These are phyloP conservation scores for Sebastolobus altivelis DNA, from an alignment of 2,797 vertebrate genomes.

Conservation along the genomic window DNA sequence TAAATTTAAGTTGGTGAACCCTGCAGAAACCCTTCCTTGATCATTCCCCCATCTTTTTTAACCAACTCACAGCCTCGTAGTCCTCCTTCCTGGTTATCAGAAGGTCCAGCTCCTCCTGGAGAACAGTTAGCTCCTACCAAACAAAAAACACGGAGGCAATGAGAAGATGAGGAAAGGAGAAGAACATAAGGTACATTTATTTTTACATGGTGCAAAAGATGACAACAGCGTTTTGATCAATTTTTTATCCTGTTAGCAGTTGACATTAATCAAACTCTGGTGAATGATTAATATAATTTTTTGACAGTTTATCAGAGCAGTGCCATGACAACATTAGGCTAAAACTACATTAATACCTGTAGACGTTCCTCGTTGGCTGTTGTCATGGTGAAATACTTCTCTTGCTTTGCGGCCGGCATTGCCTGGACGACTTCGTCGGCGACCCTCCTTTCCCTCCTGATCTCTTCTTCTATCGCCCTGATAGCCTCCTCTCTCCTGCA, in stretches of 20 bases:
- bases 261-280: not conserved
- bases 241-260: not conserved
- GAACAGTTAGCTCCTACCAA: constrained; percentile 87
- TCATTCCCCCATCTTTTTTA: not conserved
- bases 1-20: not conserved
- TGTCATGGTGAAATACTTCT: constrained; percentile 91
- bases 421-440: constrained; percentile 92
- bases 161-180: not conserved
- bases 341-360: constrained; percentile 83
- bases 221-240: no score
- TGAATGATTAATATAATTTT: not conserved
- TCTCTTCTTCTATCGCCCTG: constrained; percentile 88
- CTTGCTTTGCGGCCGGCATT: constrained; percentile 90
- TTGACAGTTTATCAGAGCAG: not conserved
- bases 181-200: not conserved
- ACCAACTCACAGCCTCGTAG: constrained; percentile 88
- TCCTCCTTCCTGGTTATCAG: constrained; percentile 89
- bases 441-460: constrained; percentile 88
- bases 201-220: not conserved
- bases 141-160: not conserved
- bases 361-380: constrained; percentile 90
- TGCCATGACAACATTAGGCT: not conserved
- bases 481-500: constrained; percentile 93
- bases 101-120: constrained; percentile 92
- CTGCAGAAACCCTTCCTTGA: not conserved